Base-by-base conservation (phyloP, 2,113 vertebrate species). In the Coregonus clupeaformis region DNA sequence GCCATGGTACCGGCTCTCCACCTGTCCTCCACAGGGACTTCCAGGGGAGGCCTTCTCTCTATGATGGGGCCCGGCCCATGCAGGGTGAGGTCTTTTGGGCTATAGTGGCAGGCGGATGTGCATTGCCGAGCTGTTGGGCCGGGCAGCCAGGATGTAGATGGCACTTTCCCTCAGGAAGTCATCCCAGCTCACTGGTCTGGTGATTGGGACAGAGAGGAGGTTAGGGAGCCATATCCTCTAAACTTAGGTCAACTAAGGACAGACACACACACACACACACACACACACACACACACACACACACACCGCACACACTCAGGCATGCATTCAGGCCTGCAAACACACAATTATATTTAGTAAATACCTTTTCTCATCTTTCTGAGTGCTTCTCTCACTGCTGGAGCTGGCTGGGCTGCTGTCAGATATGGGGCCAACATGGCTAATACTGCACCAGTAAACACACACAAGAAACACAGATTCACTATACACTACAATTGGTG, bases 391-490 rank as follows among this genome's bases (percentile, higher is more conserved):
- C 75, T 93, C 81, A 5, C 94, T 92, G 83, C 83, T 81, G 1
- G 94, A 95, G 88, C 96, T 95, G 81, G 92, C 88, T 0, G 97
- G 97, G 77, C 97, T 98, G 91, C 93, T 96, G 81, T 97, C 97
- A 0, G 96, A 96, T 75, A 97, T 96, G 77, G 96, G 96, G 0
- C 96, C 97, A n/a, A 99, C 97, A 0, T 97, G 95, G 89, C 97
- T 98, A 88, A 98, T 94, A 79, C 97, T 98, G 84, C 4, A 62
- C 0, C 36, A 88, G 14, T 71, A 49, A 12, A 84, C 5, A 36
- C 65, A 16, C 9, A 45, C 9, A 52, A 52, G 12, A 52, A 14
- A 52, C 14, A 52, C 14, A 16, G 14, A 52, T 52, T 52, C 36
- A 42, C 36, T 42, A 42, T 42, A 42, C 7, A 7, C 36, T 52